Evolutionary conservation across 2,888 invertebrate genomes (phyloP), one percentile per base, ranked within the genome.

Genomic region (Hirudinaria manillensis): DNA sequence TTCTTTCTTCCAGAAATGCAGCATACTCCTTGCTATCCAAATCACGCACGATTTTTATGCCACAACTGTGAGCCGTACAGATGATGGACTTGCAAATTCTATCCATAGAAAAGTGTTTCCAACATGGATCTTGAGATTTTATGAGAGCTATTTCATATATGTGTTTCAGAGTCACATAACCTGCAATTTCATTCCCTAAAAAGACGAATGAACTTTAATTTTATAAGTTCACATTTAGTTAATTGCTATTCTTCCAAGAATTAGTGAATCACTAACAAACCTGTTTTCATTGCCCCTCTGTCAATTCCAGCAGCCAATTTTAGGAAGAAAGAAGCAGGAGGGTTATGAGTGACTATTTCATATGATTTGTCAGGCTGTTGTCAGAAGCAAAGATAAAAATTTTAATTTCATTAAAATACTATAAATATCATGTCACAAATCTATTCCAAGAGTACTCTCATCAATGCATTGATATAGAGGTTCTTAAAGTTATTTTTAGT

Each of bases 131-230:
- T 83, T 91, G 87, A n/a, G 90, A 88, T 86, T 99, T 98, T n/a
- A 99, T 92, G 85, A 90, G 89, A 0, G 99, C 98, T 83, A 99
- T 99, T 89, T 99, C 99, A 86, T 96, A 99, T 21, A 99, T 86
- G 86, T 99, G 99, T 85, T 95, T 98, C 0, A 93, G 83, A 0
- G 95, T 93, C 76, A 99, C 89, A 88, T 91, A 94, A 0, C 99
- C 99, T 80, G 91, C 89, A 36, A 89, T 86, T 80, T 96, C 94
- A 73, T 86, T 88, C 0, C 90, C 93, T 91, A 81, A 65, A 80
- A 77, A 74, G 6, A 51, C 16, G 55, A 7, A 6, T n/a, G n/a
- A 45, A 70, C 24, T 19, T 45, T 38, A 27, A 36, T 70, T 4
- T 36, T 10, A 19, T 24, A 45, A n/a, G 13, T 32, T 10, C n/a